These are phyloP conservation scores for Conchocele bisecta DNA, from an alignment of 2,888 invertebrate species.

Conservation along the genomic window DNA sequence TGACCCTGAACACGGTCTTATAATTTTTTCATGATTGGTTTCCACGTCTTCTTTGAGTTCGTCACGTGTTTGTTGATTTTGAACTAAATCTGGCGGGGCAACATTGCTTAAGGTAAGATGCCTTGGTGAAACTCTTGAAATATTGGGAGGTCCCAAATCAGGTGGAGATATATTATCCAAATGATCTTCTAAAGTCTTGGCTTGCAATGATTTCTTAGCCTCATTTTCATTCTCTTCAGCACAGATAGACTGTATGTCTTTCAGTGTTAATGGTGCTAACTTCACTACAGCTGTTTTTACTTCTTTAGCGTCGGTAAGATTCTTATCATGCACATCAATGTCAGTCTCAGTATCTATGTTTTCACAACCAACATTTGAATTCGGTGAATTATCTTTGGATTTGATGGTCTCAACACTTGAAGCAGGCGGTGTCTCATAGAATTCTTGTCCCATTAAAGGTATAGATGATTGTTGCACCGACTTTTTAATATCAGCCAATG, in stretches of 20 bases:
- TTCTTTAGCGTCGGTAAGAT: background rate
- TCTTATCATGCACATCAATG: too few relatives aligned
- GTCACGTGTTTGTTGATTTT: too few relatives aligned
- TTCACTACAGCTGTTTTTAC: conserved; percentile 63
- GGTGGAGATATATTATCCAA: conserved; percentile 49
- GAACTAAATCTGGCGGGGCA: too few relatives aligned
- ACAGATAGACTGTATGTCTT: conserved; percentile 59
- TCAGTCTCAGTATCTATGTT: too few relatives aligned
- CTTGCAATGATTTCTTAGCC: too few relatives aligned
- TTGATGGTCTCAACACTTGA: conserved; percentile 53
- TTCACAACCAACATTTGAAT: too few relatives aligned
- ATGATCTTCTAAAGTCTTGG: too few relatives aligned
- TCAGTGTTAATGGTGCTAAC: conserved; percentile 52
- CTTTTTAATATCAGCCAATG: conserved; percentile 45
- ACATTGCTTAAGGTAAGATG: background rate
- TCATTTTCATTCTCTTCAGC: conserved; percentile 42
- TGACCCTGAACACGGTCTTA: background rate
- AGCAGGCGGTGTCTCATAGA: conserved; percentile 52
- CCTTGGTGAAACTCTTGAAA: conserved; percentile 18
- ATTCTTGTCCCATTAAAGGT: conserved; percentile 22
- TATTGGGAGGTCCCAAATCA: conserved; percentile 65
- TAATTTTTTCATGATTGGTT: background rate
- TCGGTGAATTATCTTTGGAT: conserved; percentile 18
- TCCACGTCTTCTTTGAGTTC: background rate
- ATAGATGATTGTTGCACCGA: conserved; percentile 28